Evolutionary conservation across 64 coral and sea anemone species (phyloP).

Genomic region (Platygyra sinensis): DNA sequence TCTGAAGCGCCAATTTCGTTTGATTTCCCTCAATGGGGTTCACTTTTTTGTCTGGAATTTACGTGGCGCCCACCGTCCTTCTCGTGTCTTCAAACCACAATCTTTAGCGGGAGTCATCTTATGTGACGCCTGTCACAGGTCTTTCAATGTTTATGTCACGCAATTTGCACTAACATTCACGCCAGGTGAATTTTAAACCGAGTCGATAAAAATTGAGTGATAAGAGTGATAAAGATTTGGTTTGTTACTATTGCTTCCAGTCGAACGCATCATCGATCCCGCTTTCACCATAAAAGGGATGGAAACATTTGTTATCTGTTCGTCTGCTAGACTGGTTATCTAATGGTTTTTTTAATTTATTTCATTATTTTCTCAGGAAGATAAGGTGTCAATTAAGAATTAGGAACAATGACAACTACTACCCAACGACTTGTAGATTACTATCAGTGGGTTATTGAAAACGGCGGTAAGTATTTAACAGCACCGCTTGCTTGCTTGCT

Average conservation of each 20-base stretch:
- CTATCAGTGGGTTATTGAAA: conserved; percentile 40
- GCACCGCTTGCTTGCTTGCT: not conserved
- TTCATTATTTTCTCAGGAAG: not conserved
- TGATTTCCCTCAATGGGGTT: too few relatives aligned
- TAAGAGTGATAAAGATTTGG: not conserved
- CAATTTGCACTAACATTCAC: not conserved
- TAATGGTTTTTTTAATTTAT: not conserved
- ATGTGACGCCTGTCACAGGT: not conserved
- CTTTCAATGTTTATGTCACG: not conserved
- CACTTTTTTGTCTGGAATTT: too few relatives aligned
- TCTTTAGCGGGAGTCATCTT: not conserved
- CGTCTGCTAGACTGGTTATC: not conserved
- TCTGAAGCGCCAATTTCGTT: too few relatives aligned
- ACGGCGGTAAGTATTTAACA: conserved; percentile 39
- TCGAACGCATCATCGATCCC: not conserved
- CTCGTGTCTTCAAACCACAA: not conserved
- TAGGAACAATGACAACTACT: conserved; percentile 20
- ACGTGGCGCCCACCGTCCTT: too few relatives aligned
- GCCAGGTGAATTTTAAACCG: too few relatives aligned
- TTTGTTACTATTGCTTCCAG: not conserved
- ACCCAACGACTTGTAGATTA: conserved; percentile 52
- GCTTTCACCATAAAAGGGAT: too few relatives aligned
- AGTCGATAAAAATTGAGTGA: too few relatives aligned
- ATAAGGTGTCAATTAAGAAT: not conserved
- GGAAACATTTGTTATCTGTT: too few relatives aligned